Percentiles rank a stretch among this genome's conserved stretches.
Evolutionary conservation across 2,113 vertebrate species (phyloP).

Genomic region (Illadopsis cleaveri): DNA sequence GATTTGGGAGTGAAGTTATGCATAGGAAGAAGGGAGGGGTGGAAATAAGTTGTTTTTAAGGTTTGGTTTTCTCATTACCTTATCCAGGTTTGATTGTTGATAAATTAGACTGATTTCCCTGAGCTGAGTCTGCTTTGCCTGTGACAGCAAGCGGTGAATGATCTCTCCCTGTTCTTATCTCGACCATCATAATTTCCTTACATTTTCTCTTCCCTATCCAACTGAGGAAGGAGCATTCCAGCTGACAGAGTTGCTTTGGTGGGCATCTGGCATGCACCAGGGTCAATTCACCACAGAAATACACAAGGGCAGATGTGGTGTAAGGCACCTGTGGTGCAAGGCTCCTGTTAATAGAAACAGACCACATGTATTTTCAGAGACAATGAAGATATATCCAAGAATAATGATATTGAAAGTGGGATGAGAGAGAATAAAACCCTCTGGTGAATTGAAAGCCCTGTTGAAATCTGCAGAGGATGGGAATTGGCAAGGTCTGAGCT

Average conservation of each 20-base stretch:
- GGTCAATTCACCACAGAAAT: neutral
- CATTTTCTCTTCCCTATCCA: neutral
- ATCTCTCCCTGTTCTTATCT: neutral
- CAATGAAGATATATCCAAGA: neutral
- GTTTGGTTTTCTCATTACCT: neutral
- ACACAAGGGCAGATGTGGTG: neutral
- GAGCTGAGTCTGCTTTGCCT: neutral
- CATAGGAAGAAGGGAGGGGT: neutral
- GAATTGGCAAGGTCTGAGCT: slow-evolving; percentile 1
- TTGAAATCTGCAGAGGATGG: neutral
- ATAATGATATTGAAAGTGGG: neutral
- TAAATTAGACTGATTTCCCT: neutral
- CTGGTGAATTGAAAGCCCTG: neutral
- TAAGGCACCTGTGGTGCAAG: neutral
- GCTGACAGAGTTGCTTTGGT: neutral
- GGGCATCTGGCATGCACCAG: neutral
- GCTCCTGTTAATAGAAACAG: neutral
- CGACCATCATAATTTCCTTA: neutral
- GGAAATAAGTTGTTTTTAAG: neutral
- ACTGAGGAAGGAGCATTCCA: neutral
- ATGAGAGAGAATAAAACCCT: neutral
- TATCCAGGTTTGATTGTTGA: neutral
- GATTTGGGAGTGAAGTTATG: neutral
- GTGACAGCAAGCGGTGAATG: neutral
- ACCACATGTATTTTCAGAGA: neutral